These are phyloP conservation scores for Drosophila nasuta DNA, from an alignment of 1,140 invertebrate species.

Conservation along the genomic window DNA sequence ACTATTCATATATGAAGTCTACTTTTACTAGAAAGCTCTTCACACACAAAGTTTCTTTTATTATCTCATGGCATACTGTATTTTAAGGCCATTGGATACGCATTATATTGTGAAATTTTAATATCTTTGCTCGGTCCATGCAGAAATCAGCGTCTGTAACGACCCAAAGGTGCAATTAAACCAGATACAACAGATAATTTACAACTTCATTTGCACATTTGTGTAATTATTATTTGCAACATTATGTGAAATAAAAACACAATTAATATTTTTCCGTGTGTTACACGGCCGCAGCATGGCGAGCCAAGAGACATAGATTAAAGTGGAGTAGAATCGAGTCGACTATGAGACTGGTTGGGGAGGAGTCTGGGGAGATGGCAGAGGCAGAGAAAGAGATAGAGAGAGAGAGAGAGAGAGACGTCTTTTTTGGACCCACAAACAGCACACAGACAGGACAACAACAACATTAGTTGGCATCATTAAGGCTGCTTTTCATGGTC, in stretches of 20 bases:
- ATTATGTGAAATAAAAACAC: constrained; percentile 84
- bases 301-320: background rate
- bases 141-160: constrained; percentile 49
- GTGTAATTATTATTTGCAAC: constrained; percentile 84
- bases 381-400: no score
- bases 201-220: constrained; percentile 85
- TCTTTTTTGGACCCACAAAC: constrained; percentile 31
- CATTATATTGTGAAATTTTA: constrained; percentile 8
- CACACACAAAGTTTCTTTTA: background rate
- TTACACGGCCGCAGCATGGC: constrained; percentile 58
- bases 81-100: constrained; percentile 10
- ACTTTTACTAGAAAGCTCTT: no score
- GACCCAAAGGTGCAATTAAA: constrained; percentile 75
- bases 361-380: background rate
- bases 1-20: no score
- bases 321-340: background rate
- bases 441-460: constrained; percentile 49
- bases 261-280: constrained; percentile 79
- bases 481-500: constrained; percentile 85
- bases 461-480: constrained; percentile 84
- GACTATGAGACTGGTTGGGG: constrained; percentile 12
- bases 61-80: background rate
- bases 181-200: constrained; percentile 80
- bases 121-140: background rate
- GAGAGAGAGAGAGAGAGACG: background rate